phyloP scores from a whole-genome alignment of 2,797 vertebrate species.

The Leucoraja ocellata region DNA sequence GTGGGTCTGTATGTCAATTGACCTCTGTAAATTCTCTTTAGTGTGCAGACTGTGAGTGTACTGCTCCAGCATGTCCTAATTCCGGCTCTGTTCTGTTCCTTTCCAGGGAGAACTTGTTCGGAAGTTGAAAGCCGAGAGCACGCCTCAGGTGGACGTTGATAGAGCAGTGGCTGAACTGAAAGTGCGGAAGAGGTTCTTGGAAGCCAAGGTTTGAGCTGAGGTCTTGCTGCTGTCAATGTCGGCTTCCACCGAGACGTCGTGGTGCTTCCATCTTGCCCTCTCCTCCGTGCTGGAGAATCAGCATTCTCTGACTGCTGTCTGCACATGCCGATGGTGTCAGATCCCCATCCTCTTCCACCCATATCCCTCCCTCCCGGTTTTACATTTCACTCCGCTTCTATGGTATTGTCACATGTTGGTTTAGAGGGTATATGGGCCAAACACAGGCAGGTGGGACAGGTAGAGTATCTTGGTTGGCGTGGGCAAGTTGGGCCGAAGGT shows the following conservation, averaged over 20 bases:
- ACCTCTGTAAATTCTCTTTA: no score
- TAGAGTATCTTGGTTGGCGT: no score
- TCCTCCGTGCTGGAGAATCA: neutral
- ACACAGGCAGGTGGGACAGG: no score
- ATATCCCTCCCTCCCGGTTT: no score
- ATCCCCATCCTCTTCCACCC: neutral
- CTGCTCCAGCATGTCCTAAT: neutral
- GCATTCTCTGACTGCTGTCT: no score
- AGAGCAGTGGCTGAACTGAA: slow-evolving; percentile 94
- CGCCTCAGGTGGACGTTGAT: slow-evolving; percentile 80
- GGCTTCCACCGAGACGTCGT: no score
- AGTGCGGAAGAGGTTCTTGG: slow-evolving; percentile 79
- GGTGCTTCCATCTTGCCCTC: neutral
- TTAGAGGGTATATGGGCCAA: no score
- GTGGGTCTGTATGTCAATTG: no score
- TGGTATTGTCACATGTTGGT: no score
- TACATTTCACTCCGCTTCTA: no score
- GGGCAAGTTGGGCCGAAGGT: no score
- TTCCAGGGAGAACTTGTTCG: slow-evolving; percentile 80
- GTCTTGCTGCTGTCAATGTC: neutral
- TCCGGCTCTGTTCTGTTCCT: neutral
- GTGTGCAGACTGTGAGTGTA: neutral
- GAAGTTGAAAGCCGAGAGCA: slow-evolving; percentile 81
- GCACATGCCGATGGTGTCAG: no score
- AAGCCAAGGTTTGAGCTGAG: slow-evolving; percentile 72